Conservation (phyloP, 2,888 invertebrate species). For the Scotopteryx bipunctaria region DNA sequence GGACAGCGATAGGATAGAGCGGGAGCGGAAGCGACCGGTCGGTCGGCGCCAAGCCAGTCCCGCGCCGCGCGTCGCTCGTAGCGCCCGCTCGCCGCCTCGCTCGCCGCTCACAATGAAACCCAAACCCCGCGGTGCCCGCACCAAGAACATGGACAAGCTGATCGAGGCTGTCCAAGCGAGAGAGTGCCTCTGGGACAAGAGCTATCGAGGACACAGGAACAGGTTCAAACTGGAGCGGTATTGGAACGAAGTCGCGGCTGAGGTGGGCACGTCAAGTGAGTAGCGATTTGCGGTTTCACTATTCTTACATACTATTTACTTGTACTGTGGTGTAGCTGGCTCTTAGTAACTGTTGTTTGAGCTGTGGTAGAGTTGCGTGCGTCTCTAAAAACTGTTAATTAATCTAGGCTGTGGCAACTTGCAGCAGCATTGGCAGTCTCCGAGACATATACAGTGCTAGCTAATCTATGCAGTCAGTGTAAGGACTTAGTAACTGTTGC, state of each 20-base stretch:
- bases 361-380: background rate
- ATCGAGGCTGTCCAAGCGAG: constrained; percentile 78
- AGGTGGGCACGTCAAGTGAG: constrained; percentile 77
- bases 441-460: background rate
- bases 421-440: background rate
- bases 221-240: constrained; percentile 75
- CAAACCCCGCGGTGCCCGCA: constrained; percentile 65
- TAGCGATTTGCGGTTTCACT: constrained; percentile 46
- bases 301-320: constrained; percentile 10
- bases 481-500: constrained; percentile 3
- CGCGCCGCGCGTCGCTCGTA: constrained; percentile 57
- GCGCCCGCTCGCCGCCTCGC: constrained; percentile 59
- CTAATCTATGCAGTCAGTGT: background rate
- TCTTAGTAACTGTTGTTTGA: constrained; percentile 11
- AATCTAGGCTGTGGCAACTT: background rate
- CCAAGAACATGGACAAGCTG: constrained; percentile 75
- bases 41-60: constrained; percentile 48
- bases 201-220: constrained; percentile 74
- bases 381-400: background rate
- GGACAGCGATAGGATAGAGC: constrained; percentile 54
- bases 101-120: constrained; percentile 61
- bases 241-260: constrained; percentile 78
- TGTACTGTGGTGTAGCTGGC: too few relatives aligned
- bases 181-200: constrained; percentile 77
- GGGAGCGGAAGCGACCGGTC: constrained; percentile 53